phyloP scores from a whole-genome alignment of 2,888 invertebrate genomes.

The Caenorhabditis drosophilae region DNA sequence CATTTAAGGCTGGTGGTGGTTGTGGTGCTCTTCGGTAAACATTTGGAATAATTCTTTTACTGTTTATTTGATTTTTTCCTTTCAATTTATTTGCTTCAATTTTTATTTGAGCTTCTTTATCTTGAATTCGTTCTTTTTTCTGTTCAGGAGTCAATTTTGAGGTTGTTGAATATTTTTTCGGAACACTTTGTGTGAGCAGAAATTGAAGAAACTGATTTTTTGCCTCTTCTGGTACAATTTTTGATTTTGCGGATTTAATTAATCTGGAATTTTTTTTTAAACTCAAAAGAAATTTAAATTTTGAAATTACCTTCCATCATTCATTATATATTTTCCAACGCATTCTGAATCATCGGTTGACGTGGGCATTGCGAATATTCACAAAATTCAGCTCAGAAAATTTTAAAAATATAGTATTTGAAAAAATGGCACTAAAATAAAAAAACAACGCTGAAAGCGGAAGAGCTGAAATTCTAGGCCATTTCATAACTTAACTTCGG shows the following conservation, averaged over 20 bases:
- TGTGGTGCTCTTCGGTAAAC: no score
- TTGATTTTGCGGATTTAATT: not conserved
- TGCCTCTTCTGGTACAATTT: constrained; percentile 8
- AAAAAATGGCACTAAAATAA: not conserved
- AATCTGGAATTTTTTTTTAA: not conserved
- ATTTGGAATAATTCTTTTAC: no score
- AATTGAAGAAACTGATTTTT: constrained; percentile 6
- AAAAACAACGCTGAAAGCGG: not conserved
- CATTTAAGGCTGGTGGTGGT: no score
- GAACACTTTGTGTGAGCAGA: constrained; percentile 1
- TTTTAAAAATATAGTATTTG: no score
- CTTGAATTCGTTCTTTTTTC: no score
- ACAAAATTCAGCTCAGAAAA: not conserved
- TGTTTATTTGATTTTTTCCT: no score
- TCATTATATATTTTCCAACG: constrained; percentile 8
- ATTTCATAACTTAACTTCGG: no score
- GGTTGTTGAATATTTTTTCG: constrained; percentile 1
- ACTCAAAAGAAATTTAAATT: not conserved
- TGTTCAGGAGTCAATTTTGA: no score
- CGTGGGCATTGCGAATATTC: not conserved
- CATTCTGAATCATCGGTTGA: not conserved
- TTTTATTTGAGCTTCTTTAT: no score
- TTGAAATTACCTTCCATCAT: not conserved
- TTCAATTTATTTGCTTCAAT: no score
- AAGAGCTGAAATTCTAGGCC: not conserved